Evolutionary conservation across 2,888 invertebrate genomes (phyloP).

Genomic region (Catocala nupta): DNA sequence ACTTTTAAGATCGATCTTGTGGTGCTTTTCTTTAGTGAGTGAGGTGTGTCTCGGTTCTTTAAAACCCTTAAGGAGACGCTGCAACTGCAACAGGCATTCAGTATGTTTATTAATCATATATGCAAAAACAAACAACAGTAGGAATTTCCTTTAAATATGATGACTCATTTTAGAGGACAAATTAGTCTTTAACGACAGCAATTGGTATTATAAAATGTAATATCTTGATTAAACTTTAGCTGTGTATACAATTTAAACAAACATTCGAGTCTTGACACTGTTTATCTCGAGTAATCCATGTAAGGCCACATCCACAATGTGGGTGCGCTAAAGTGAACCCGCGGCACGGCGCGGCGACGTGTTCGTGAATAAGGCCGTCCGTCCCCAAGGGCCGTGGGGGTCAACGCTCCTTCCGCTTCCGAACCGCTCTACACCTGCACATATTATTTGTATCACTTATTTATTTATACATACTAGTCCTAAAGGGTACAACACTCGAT

Average conservation of each 20-base stretch:
- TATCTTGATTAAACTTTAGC: too few species aligned
- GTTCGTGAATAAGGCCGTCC: constrained; percentile 46
- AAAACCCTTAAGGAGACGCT: too few species aligned
- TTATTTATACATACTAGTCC: constrained; percentile 23
- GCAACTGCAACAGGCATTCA: too few species aligned
- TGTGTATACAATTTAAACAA: constrained; percentile 1
- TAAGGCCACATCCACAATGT: constrained; percentile 23
- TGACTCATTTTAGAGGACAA: too few species aligned
- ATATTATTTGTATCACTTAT: constrained; percentile 31
- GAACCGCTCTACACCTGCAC: constrained; percentile 30
- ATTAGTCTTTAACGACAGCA: too few species aligned
- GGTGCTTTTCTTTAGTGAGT: too few species aligned
- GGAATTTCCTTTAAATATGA: too few species aligned
- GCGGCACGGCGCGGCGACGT: constrained; percentile 4
- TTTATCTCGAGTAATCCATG: constrained; percentile 20
- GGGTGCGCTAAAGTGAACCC: constrained; percentile 35
- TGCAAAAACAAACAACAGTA: too few species aligned
- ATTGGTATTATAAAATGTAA: too few species aligned
- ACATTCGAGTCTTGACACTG: neutral
- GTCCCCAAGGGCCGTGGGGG: constrained; percentile 53
- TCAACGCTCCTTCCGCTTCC: constrained; percentile 61
- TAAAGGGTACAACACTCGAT: constrained; percentile 11
- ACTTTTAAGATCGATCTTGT: too few species aligned
- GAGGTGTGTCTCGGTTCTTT: too few species aligned
- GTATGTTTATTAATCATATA: too few species aligned